phyloP scores from a whole-genome alignment of 2,797 vertebrate genomes.

The Tadarida brasiliensis region DNA sequence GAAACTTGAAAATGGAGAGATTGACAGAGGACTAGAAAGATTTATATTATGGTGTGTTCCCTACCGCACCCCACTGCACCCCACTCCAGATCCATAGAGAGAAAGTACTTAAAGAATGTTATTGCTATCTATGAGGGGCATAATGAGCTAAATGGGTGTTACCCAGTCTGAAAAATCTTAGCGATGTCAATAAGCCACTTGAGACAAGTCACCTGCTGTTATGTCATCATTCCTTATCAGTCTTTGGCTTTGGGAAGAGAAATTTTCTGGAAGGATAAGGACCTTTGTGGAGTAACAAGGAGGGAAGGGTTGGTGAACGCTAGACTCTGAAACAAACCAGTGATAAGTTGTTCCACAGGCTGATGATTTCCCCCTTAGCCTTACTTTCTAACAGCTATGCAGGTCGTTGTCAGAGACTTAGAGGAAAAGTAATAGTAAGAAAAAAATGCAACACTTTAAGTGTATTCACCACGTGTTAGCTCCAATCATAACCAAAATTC shows the following conservation, averaged over 20 bases:
- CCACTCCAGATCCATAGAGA: background rate
- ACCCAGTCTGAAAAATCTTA: constrained; percentile 68
- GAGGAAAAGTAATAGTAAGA: background rate
- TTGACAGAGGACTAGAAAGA: background rate
- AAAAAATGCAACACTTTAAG: background rate
- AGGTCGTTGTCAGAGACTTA: background rate
- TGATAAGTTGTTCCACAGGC: background rate
- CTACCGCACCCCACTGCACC: background rate
- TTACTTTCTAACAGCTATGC: background rate
- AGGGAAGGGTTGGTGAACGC: background rate
- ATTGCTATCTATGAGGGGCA: background rate
- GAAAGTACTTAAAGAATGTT: background rate
- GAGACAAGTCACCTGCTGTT: constrained; percentile 64
- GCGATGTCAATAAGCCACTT: constrained; percentile 68
- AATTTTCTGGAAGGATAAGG: constrained; percentile 51
- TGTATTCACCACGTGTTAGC: background rate
- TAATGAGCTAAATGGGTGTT: constrained; percentile 21
- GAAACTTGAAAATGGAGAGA: background rate
- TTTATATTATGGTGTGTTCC: background rate
- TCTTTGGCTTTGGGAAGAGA: constrained; percentile 12
- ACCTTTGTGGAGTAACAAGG: background rate
- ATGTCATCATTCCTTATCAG: constrained; percentile 51
- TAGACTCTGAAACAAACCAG: background rate
- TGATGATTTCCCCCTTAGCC: background rate
- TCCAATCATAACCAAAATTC: background rate